A percentile compares a stretch with the other conserved stretches of the same genome.
Conservation (phyloP, 2,888 invertebrate species). For the Chymomyza caudatula region DNA sequence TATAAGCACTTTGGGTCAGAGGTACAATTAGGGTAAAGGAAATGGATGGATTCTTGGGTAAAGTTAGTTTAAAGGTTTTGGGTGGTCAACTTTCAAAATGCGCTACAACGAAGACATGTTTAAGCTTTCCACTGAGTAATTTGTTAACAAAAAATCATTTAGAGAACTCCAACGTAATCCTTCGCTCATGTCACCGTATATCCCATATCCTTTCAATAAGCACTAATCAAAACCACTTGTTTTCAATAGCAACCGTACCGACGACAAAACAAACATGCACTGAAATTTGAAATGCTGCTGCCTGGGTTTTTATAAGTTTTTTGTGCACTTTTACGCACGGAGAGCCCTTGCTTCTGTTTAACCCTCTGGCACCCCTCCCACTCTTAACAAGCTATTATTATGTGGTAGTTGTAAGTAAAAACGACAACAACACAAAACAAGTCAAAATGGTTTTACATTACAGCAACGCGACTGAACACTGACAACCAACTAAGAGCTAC, state of each 20-base stretch:
- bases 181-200: background rate
- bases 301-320: conserved; percentile 65
- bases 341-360: too few species aligned
- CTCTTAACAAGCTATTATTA: background rate
- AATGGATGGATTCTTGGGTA: conserved; percentile 6
- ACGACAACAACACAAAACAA: conserved; percentile 2
- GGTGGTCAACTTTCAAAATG: background rate
- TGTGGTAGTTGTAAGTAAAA: conserved; percentile 5
- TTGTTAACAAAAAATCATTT: too few species aligned
- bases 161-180: background rate
- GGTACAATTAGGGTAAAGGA: background rate
- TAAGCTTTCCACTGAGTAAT: background rate
- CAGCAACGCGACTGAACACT: conserved; percentile 22
- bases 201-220: background rate
- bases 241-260: conserved; percentile 48
- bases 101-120: background rate
- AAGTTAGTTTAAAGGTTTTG: background rate
- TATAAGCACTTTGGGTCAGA: too few species aligned
- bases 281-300: conserved; percentile 50
- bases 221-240: background rate
- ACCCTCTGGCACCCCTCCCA: background rate
- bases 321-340: background rate
- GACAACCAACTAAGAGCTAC: background rate
- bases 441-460: conserved; percentile 64
- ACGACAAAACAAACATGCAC: conserved; percentile 56